A percentile compares a stretch with the other conserved stretches of the same genome.
Conservation (phyloP, 2,888 invertebrate species). For the Cheilosia soror region DNA sequence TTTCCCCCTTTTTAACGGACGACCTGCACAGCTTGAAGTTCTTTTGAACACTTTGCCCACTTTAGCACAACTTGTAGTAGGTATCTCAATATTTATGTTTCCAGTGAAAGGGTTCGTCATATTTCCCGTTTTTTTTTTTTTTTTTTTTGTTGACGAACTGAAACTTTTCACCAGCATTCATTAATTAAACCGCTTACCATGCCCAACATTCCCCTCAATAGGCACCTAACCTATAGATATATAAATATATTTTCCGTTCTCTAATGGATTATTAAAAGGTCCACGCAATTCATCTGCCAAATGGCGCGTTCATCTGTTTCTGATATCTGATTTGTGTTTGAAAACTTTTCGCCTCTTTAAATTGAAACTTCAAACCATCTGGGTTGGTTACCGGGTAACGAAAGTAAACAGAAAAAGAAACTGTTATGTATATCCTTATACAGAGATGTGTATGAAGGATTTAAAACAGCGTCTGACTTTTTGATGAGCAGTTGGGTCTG, state of each 20-base stretch:
- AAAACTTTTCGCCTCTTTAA: background rate
- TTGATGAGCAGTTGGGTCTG: background rate
- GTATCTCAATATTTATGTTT: constrained; percentile 4
- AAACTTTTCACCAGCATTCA: constrained; percentile 6
- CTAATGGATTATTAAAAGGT: constrained; percentile 18
- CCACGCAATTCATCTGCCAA: constrained; percentile 5
- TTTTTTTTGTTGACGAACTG: background rate
- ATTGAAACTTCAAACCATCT: constrained; percentile 6
- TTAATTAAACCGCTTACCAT: background rate
- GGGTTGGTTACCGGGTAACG: background rate
- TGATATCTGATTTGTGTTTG: constrained; percentile 7
- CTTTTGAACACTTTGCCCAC: background rate
- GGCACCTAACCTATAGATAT: background rate
- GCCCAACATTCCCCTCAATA: background rate
- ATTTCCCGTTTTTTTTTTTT: background rate
- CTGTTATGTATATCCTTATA: too few species aligned
- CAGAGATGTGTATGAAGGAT: background rate
- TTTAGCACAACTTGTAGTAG: background rate
- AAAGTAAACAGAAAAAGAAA: background rate
- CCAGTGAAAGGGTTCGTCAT: constrained; percentile 14
- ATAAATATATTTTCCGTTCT: background rate
- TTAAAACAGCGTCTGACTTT: background rate
- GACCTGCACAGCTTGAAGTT: background rate
- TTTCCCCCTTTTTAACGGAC: background rate
- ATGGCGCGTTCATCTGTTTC: constrained; percentile 2